Base-by-base conservation (phyloP, 2,797 vertebrate species). In the Hozukius guyotensis region DNA sequence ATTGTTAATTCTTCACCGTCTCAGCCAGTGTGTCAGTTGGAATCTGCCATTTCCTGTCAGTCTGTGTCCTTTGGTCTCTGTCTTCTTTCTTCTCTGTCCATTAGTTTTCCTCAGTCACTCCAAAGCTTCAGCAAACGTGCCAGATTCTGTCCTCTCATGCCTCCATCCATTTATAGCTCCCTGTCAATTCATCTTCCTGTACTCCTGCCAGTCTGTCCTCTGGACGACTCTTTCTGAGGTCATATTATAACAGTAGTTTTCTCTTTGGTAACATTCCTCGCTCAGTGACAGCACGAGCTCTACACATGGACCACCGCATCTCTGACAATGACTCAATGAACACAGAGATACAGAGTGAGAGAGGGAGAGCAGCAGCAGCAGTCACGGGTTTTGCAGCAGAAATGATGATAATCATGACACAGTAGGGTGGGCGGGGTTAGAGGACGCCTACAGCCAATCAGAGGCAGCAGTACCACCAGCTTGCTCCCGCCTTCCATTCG, bases 341-440 rank as follows among this genome's bases (percentile, higher is more conserved):
- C 80, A 91, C 75, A 85, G 66, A 72, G 20, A 66, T 46, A 68
- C 53, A 25, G 78, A 77, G 76, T 78, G 42, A 24, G 78, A 76
- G 76, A 79, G 42, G 31, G 7, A 13, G 56, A 79, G 81, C 61
- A 38, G 36, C 60, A 70, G 78, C 92, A 91, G 83, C 78, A 95
- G 91, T 94, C 94, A 95, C 94, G 93, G 85, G 94, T 92, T 94
- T 89, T 94, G 92, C 95, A 95, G 94, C 86, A 95, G 94, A 85
- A 83, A 83, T 87, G 90, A 94, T 94, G 90, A 94, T 81, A 88
- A 74, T 73, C 86, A 86, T 76, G 49, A 96, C 93, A 94, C 94
- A 84, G 92, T 83, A 76, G 85, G 90, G 92, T 93, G 94, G 94
- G 95, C 85, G 95, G 96, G 93, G 92, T 94, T 89, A 91, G 80